phyloP scores from a whole-genome alignment of 23 tunicate species.

The Aplidium turbinatum region DNA sequence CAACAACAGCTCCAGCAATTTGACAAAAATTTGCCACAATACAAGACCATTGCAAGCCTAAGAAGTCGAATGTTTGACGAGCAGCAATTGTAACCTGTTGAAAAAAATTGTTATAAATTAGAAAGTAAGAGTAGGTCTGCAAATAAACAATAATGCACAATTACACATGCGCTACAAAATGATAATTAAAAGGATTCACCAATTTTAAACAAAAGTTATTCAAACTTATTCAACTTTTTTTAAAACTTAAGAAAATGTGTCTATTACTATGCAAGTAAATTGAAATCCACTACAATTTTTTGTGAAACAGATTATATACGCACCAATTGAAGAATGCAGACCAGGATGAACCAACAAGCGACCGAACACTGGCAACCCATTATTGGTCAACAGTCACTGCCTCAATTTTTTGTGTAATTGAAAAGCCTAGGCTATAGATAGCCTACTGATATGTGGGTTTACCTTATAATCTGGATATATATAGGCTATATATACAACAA shows the following conservation, averaged over 20 bases:
- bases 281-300: not conserved
- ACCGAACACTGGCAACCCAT: constrained; percentile 64
- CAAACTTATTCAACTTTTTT: not conserved
- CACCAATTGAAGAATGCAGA: constrained; percentile 77
- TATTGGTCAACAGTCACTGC: too few relatives aligned
- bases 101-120: too few relatives aligned
- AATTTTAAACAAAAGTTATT: not conserved
- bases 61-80: constrained; percentile 79
- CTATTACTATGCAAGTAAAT: not conserved
- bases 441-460: too few relatives aligned
- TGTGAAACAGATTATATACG: not conserved
- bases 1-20: constrained; percentile 54
- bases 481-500: too few relatives aligned
- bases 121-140: too few relatives aligned
- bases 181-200: not conserved
- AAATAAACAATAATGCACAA: too few relatives aligned
- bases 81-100: constrained; percentile 50
- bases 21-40: constrained; percentile 83
- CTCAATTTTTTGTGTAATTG: too few relatives aligned
- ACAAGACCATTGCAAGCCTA: constrained; percentile 84
- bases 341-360: constrained; percentile 53
- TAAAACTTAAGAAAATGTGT: not conserved
- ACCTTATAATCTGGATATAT: too few relatives aligned
- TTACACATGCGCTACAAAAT: not conserved
- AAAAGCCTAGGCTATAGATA: too few relatives aligned